Percentiles rank a stretch among this genome's conserved stretches.
phyloP scores from a whole-genome alignment of 2,113 vertebrate genomes.

The Menidia beryllina region DNA sequence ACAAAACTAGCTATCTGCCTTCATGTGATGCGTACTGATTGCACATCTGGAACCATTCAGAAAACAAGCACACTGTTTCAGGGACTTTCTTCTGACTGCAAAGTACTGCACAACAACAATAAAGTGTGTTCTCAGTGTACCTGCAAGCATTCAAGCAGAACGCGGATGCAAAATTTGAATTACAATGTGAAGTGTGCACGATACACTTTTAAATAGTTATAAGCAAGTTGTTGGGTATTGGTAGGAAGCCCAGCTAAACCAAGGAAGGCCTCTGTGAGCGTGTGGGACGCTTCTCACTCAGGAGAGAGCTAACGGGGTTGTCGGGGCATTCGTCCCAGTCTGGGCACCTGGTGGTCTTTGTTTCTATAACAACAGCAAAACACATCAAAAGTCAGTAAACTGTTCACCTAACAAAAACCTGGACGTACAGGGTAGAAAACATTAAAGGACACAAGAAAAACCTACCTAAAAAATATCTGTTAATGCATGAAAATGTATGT shows the following conservation, averaged over 20 bases:
- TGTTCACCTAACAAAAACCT: background rate
- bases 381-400: slow-evolving; percentile 3
- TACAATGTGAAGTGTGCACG: no score
- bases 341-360: slow-evolving; percentile 67
- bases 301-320: slow-evolving; percentile 59
- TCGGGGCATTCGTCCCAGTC: slow-evolving; percentile 53
- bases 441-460: no score
- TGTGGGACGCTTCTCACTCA: slow-evolving; percentile 48
- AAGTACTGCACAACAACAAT: background rate
- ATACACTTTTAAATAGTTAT: no score
- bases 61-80: background rate
- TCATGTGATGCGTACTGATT: background rate
- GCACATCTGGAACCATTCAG: background rate
- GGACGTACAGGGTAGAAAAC: no score
- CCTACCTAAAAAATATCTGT: no score
- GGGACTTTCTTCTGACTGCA: background rate
- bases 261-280: slow-evolving; percentile 12
- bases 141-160: background rate
- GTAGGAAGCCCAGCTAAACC: background rate
- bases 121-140: background rate
- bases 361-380: slow-evolving; percentile 62
- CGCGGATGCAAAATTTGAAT: no score
- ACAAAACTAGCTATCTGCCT: background rate
- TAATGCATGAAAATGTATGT: no score
- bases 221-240: background rate